A percentile compares a stretch with the other conserved stretches of the same genome.
Conservation (phyloP, 2,888 invertebrate species). For the Scaptomyza reducta region DNA sequence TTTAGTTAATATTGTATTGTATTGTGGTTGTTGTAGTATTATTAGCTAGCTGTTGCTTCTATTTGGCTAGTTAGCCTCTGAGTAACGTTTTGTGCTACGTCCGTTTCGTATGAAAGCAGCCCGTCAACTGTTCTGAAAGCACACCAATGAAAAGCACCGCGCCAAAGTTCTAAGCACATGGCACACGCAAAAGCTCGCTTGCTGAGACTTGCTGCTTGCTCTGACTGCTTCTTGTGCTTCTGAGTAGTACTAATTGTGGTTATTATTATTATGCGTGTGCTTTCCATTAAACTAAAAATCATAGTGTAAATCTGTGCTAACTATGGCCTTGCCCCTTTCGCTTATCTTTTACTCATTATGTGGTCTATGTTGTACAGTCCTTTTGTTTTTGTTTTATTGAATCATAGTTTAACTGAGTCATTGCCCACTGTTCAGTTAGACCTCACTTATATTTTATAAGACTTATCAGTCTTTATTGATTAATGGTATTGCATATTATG, state of each 20-base stretch:
- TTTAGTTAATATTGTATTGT: constrained; percentile 22
- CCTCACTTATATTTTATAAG: background rate
- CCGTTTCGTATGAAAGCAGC: constrained; percentile 80
- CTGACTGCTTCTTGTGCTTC: constrained; percentile 2
- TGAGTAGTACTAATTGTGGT: background rate
- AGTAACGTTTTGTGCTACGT: constrained; percentile 52
- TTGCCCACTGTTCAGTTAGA: background rate
- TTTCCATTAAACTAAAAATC: background rate
- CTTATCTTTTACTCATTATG: constrained; percentile 11
- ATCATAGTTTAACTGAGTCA: constrained; percentile 34
- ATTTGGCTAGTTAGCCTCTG: constrained; percentile 9
- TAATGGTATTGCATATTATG: constrained; percentile 15
- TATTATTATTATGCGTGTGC: background rate
- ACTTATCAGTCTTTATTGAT: constrained; percentile 27
- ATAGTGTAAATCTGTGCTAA: background rate
- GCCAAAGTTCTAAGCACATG: constrained; percentile 65
- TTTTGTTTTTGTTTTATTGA: constrained; percentile 3
- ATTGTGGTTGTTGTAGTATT: constrained; percentile 25
- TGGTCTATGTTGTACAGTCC: background rate
- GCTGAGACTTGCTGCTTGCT: constrained; percentile 15
- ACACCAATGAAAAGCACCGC: constrained; percentile 41
- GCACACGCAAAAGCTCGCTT: constrained; percentile 42
- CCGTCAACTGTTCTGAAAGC: constrained; percentile 79
- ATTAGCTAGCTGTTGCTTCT: constrained; percentile 54
- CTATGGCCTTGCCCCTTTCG: background rate